phyloP scores from a whole-genome alignment of 2,888 invertebrate species.

The Drosophila neoperkinsi region DNA sequence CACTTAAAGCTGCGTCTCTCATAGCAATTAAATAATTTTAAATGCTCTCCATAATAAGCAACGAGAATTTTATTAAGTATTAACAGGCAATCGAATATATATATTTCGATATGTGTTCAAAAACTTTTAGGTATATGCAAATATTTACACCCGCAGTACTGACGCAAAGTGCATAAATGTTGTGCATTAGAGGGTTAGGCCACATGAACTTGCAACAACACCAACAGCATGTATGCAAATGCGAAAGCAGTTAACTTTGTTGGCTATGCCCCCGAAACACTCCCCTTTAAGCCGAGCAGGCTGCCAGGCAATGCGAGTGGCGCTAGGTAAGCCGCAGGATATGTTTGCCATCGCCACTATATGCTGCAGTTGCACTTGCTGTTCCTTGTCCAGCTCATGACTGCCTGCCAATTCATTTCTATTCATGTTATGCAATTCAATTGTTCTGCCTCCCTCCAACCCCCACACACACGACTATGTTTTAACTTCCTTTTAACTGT shows the following conservation, averaged over 20 bases:
- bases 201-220: slow-evolving; percentile 46
- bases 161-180: slow-evolving; percentile 66
- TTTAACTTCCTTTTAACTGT: slow-evolving; percentile 32
- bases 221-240: slow-evolving; percentile 46
- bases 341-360: slow-evolving; percentile 56
- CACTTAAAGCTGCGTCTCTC: slow-evolving; percentile 31
- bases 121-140: slow-evolving; percentile 36
- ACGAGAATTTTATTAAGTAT: slow-evolving; percentile 30
- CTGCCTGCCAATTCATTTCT: slow-evolving; percentile 78
- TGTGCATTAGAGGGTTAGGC: slow-evolving; percentile 62
- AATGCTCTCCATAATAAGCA: slow-evolving; percentile 11
- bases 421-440: slow-evolving; percentile 83
- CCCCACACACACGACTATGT: slow-evolving; percentile 5
- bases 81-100: background rate
- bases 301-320: slow-evolving; percentile 18
- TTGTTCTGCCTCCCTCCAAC: slow-evolving; percentile 50
- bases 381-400: slow-evolving; percentile 3
- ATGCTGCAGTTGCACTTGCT: slow-evolving; percentile 17
- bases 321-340: slow-evolving; percentile 65
- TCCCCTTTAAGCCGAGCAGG: background rate
- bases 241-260: slow-evolving; percentile 51
- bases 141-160: slow-evolving; percentile 25
- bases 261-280: slow-evolving; percentile 17
- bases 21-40: slow-evolving; percentile 28
- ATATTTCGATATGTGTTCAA: background rate